These are phyloP conservation scores for Drosophila rubida DNA, from an alignment of 2,888 invertebrate genomes.

Conservation along the genomic window DNA sequence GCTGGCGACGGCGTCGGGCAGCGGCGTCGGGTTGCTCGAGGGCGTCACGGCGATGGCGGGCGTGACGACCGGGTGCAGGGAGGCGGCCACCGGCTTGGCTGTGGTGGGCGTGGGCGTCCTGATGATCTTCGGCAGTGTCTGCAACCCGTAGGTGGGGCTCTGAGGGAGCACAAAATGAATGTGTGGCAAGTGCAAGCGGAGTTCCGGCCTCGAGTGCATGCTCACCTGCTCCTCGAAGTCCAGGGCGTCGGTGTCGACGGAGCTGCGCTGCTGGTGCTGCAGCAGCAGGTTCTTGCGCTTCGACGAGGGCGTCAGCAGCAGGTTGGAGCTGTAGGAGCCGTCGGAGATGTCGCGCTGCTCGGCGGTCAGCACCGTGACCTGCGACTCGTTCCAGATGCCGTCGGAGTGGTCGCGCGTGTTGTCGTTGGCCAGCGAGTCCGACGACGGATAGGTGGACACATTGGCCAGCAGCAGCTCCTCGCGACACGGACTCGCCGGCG, in stretches of 20 bases:
- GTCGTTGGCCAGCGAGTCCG: slow-evolving; percentile 93
- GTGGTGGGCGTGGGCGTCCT: slow-evolving; percentile 70
- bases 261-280: slow-evolving; percentile 94
- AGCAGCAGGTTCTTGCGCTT: slow-evolving; percentile 91
- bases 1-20: slow-evolving; percentile 33
- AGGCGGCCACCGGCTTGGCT: slow-evolving; percentile 49
- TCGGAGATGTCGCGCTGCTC: slow-evolving; percentile 85
- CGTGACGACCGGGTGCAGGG: slow-evolving; percentile 53
- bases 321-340: slow-evolving; percentile 85
- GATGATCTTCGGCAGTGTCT: slow-evolving; percentile 70
- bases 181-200: too few relatives aligned
- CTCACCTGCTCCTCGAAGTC: slow-evolving; percentile 88
- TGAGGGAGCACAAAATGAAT: slow-evolving; percentile 30
- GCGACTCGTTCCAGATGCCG: slow-evolving; percentile 95
- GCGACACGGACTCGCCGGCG: slow-evolving; percentile 88
- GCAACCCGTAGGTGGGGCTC: slow-evolving; percentile 81
- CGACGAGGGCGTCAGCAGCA: slow-evolving; percentile 91
- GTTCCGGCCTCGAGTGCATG: too few relatives aligned
- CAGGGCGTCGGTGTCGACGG: slow-evolving; percentile 93
- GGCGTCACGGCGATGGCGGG: slow-evolving; percentile 88
- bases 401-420: slow-evolving; percentile 92
- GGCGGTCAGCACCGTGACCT: slow-evolving; percentile 92
- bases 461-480: slow-evolving; percentile 86
- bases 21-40: slow-evolving; percentile 54
- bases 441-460: slow-evolving; percentile 91